These are phyloP conservation scores for Oscheius sp. DNA, from an alignment of 1,140 invertebrate species.

Conservation along the genomic window DNA sequence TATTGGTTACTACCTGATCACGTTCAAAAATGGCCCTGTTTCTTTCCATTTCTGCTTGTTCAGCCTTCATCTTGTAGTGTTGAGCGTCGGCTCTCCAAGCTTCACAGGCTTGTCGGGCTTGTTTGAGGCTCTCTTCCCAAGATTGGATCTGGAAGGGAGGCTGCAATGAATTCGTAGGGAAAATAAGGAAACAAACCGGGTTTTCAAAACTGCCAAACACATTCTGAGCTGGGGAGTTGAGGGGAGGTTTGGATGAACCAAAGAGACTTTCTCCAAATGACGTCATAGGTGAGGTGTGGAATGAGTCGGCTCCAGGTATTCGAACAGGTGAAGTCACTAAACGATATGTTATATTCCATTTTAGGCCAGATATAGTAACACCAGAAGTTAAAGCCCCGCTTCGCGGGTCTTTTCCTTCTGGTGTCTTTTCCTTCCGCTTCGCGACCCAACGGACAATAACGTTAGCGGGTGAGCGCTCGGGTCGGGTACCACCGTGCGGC, in stretches of 20 bases:
- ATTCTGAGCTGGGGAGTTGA: conserved; percentile 1
- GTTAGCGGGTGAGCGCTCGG: too few species aligned
- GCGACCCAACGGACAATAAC: too few species aligned
- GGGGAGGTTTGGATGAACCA: not conserved
- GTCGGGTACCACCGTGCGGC: too few species aligned
- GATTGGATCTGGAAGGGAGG: not conserved
- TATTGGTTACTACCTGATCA: conserved; percentile 1
- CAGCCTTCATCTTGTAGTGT: conserved; percentile 23
- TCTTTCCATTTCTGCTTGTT: conserved; percentile 31
- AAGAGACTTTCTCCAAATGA: conserved; percentile 10
- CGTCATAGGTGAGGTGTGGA: conserved; percentile 3
- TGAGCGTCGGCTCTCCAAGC: conserved; percentile 27
- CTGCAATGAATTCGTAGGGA: too few species aligned
- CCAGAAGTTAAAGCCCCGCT: too few species aligned
- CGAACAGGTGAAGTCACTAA: conserved; percentile 16
- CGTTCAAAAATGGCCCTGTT: conserved; percentile 15
- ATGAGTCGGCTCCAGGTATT: conserved; percentile 9
- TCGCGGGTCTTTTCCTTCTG: too few species aligned
- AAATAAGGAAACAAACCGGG: not conserved
- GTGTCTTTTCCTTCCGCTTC: too few species aligned
- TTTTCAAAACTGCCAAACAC: not conserved
- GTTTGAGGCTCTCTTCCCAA: conserved; percentile 25
- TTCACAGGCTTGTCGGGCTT: conserved; percentile 18
- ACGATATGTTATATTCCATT: not conserved
- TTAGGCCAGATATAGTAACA: too few species aligned